Evolutionary conservation across 2,113 vertebrate species (phyloP), one percentile per base, ranked within the genome.

Genomic region (Mastomys natalensis): DNA sequence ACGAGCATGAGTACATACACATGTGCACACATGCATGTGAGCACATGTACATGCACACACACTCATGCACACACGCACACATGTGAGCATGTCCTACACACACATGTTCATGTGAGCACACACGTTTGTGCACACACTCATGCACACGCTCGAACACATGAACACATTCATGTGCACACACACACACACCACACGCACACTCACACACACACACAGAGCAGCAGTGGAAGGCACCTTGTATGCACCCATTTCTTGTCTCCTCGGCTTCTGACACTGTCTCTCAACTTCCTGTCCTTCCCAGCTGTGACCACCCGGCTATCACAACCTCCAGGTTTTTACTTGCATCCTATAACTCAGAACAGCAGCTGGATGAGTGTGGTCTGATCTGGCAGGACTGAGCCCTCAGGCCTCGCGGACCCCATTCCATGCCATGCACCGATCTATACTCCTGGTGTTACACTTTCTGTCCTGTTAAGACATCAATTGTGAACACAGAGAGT

Each of bases 211-310:
- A 78, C 29, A 78, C 45, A 78, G 2, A 37, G 19, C 43, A 48
- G 55, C 22, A 43, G n/a, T 62, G 7, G 5, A 66, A 68, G 37
- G 11, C 34, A 87, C 3, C 43, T 40, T 8, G 86, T 7, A 10
- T 0, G 2, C 3, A 2, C 7, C 7, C 16, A 0, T 2, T 16
- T 21, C 70, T 48, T 21, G 3, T 29, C 11, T 1, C 17, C 70
- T 58, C 34, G 21, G 10, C 1, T 1, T 2, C 81, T 43, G 81
- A 29, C 73, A 45, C 73, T 13, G 73, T 43, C 22, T 29, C 37
- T 29, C 37, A 58, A 37, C 3, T 12, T 29, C 70, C 74, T 31
- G 31, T 40, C 31, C 11, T 13, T 78, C 43, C 17, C 9, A 16
- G 4, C 12, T 48, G 66, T 37, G 24, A 11, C 72, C 7, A 6